phyloP scores from a whole-genome alignment of 2,888 invertebrate genomes.

The Cephus runcator region DNA sequence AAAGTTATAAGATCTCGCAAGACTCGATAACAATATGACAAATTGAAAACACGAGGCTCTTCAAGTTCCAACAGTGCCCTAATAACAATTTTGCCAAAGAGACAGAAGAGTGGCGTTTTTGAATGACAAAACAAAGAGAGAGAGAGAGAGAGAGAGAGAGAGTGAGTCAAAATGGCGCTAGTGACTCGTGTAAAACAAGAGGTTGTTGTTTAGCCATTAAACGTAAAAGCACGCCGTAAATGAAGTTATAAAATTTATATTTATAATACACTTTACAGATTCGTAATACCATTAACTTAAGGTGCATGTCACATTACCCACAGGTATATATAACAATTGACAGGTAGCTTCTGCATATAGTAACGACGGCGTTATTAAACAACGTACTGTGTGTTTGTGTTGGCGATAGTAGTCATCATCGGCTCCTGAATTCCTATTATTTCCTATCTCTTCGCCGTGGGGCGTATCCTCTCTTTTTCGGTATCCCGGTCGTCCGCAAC shows the following conservation, averaged over 20 bases:
- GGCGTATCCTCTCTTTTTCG: slow-evolving; percentile 63
- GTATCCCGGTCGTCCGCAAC: slow-evolving; percentile 66
- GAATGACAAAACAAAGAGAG: no score
- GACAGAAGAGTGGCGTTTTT: neutral
- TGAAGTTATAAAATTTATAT: slow-evolving; percentile 66
- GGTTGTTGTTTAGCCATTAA: slow-evolving; percentile 10
- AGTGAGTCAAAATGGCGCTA: neutral
- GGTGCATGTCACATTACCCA: slow-evolving; percentile 63
- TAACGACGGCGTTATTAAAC: slow-evolving; percentile 39
- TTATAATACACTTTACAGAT: slow-evolving; percentile 66
- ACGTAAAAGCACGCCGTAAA: slow-evolving; percentile 43
- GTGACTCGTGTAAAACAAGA: neutral
- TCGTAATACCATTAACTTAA: slow-evolving; percentile 64
- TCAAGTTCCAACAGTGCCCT: neutral
- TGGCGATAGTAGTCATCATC: slow-evolving; percentile 45
- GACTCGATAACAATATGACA: slow-evolving; percentile 14
- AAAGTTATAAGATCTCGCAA: slow-evolving; percentile 14
- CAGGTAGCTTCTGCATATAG: slow-evolving; percentile 58
- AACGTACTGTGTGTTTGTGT: slow-evolving; percentile 21
- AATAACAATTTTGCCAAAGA: neutral
- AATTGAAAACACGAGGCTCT: slow-evolving; percentile 21
- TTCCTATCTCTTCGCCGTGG: slow-evolving; percentile 64
- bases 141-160: neutral
- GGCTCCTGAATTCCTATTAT: slow-evolving; percentile 37
- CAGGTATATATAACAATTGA: slow-evolving; percentile 64